phyloP scores from a whole-genome alignment of 2,113 vertebrate genomes.

The Glaucidium brasilianum region DNA sequence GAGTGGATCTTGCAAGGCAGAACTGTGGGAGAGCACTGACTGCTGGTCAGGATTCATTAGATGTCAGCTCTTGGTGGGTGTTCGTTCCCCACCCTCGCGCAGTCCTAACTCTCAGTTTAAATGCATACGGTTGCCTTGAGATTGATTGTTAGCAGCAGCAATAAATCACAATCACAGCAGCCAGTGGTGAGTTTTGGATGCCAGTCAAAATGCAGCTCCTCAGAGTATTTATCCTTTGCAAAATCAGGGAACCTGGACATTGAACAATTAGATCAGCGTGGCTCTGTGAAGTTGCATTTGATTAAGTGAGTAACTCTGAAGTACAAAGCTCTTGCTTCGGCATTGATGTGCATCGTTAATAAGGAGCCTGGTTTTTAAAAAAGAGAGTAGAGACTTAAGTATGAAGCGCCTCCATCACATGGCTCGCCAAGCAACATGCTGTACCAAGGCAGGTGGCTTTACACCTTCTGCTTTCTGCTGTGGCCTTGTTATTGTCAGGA shows the following conservation, averaged over 20 bases:
- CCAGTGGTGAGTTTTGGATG: constrained; percentile 9
- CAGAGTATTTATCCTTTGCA: background rate
- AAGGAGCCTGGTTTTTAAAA: background rate
- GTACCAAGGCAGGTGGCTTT: background rate
- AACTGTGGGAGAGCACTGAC: background rate
- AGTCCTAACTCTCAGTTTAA: background rate
- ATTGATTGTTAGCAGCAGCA: constrained; percentile 10
- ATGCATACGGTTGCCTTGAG: background rate
- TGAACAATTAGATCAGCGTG: background rate
- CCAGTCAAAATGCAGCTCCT: constrained; percentile 18
- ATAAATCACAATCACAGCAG: constrained; percentile 18
- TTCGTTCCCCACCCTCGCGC: rapidly evolving
- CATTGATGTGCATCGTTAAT: background rate
- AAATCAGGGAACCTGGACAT: background rate
- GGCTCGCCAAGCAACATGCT: rapidly evolving
- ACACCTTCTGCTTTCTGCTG: background rate
- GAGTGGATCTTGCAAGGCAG: background rate
- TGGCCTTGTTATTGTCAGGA: rapidly evolving
- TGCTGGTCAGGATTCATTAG: background rate
- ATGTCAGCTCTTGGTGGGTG: background rate
- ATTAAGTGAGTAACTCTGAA: constrained; percentile 21
- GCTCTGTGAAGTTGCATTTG: constrained; percentile 31
- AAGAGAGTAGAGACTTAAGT: background rate
- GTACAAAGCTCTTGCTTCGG: background rate
- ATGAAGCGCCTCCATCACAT: background rate